Conservation (phyloP, 2,888 invertebrate species). For the Escarpia spicata region DNA sequence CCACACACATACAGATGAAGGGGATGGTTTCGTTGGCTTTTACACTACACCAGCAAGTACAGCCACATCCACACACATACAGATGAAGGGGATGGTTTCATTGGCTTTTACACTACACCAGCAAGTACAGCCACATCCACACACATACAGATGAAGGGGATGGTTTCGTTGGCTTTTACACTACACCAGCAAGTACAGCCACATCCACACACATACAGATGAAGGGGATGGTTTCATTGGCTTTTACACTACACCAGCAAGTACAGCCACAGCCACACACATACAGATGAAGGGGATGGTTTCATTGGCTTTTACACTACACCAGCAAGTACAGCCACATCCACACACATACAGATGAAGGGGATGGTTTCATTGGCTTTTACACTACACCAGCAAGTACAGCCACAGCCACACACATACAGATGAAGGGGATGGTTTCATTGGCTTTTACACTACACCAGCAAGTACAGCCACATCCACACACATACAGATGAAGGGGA, state of each 20-base stretch:
- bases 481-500: no score
- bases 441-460: neutral
- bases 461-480: no score
- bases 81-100: neutral
- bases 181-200: neutral
- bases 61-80: no score
- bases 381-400: neutral
- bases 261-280: no score
- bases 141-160: no score
- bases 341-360: no score
- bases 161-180: neutral
- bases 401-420: no score
- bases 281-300: no score
- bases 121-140: no score
- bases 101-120: neutral
- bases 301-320: neutral
- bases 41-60: neutral
- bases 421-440: neutral
- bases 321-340: neutral
- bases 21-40: no score
- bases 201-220: no score
- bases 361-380: neutral
- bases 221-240: neutral
- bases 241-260: neutral
- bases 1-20: no score